Base-by-base conservation (phyloP, 2,797 vertebrate genomes). In the Sebastes matsubarae region DNA sequence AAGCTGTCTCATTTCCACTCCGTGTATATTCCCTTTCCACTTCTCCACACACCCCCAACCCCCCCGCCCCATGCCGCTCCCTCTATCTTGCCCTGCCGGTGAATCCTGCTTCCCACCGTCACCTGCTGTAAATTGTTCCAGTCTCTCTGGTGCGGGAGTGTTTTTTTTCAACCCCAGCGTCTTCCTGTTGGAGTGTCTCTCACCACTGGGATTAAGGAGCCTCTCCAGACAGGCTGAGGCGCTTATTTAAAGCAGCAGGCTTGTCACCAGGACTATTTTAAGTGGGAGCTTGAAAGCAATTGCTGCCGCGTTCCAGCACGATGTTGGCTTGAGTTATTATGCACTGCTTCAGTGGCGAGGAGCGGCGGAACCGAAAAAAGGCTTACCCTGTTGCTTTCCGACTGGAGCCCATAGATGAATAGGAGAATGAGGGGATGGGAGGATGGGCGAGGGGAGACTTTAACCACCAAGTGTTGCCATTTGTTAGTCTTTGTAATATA, bases 201-300 rank as follows among this genome's bases (percentile, higher is more conserved):
- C 94, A 90, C 91, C 92, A 83, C 91, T 94, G 94, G 93, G 93
- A 95, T 94, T 95, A 95, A 92, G 93, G 86, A 89, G 89, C 88
- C 93, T 95, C 93, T 95, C 94, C 92, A 95, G 93, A 94, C 93
- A 95, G 93, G 91, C 92, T 92, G 92, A 92, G 92, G 87, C 87
- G 92, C 93, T 95, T 95, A 94, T 95, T 94, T 95, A 94, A 95
- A 95, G 93, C 93, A 94, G 92, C 89, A 90, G 87, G 87, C 93
- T 93, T 95, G 94, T 95, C 94, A 96, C 90, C 80, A 70, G 90
- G 89, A 94, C 94, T 95, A 93, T 94, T 96, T 95, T 94, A 94
- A 96, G 93, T 94, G 91, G 87, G 86, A 93, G 90, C 89, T 94
- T 95, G 93, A 95, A 94, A 94, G 93, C 93, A 90, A 93, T 95